Conservation (phyloP, 64 coral and sea anemone species). For the Porites australiensis region DNA sequence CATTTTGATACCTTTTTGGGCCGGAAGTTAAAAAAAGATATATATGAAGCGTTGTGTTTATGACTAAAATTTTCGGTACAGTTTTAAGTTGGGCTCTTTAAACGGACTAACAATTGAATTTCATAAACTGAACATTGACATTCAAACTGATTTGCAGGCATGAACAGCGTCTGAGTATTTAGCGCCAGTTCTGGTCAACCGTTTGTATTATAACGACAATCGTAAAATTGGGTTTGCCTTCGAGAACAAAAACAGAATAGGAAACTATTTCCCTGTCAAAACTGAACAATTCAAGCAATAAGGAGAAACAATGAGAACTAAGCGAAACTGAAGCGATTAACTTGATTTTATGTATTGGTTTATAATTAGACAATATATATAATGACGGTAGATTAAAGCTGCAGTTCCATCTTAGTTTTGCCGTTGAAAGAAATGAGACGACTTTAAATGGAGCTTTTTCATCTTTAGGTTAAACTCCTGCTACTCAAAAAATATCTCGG, state of each 20-base stretch:
- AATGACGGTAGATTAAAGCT: neutral
- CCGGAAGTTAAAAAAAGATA: no score
- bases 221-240: neutral
- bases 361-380: neutral
- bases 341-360: neutral
- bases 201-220: neutral
- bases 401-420: no score
- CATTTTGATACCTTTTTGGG: no score
- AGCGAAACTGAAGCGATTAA: constrained; percentile 3
- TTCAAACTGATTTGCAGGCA: constrained; percentile 18
- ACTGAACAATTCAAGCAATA: no score
- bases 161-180: neutral
- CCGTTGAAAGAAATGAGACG: no score
- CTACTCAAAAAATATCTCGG: no score
- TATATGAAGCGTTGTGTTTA: no score
- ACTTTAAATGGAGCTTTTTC: no score
- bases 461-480: no score
- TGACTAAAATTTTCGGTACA: no score
- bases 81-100: no score
- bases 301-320: neutral
- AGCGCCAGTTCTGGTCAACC: neutral
- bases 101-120: no score
- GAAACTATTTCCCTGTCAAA: neutral
- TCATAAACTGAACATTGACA: neutral
- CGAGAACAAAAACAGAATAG: neutral